Evolutionary conservation across 2,888 invertebrate species (phyloP).

Genomic region (Ennomos quercinarius): DNA sequence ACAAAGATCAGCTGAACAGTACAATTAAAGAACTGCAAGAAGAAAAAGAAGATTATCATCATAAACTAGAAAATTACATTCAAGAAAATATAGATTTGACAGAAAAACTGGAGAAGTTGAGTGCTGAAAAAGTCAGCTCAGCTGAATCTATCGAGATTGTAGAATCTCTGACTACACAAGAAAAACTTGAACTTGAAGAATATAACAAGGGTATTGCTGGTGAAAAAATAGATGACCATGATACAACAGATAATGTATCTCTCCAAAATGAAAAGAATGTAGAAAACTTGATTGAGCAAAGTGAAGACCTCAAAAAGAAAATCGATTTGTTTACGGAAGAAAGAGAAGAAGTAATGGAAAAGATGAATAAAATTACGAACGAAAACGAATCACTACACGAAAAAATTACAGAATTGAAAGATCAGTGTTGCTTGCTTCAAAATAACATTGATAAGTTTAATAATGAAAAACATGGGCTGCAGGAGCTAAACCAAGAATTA

Average conservation of each 20-base stretch:
- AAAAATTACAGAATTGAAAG: constrained; percentile 79
- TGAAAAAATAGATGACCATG: constrained; percentile 53
- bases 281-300: constrained; percentile 86
- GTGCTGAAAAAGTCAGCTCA: constrained; percentile 89
- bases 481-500: constrained; percentile 65
- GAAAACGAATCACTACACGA: constrained; percentile 86
- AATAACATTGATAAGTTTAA: constrained; percentile 71
- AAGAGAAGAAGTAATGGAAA: constrained; percentile 88
- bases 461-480: constrained; percentile 73
- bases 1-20: constrained; percentile 82
- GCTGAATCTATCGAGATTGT: constrained; percentile 92
- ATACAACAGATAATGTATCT: constrained; percentile 43
- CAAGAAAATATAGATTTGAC: constrained; percentile 91
- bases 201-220: constrained; percentile 85
- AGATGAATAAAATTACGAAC: constrained; percentile 86
- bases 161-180: constrained; percentile 89
- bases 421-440: constrained; percentile 79
- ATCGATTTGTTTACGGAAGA: constrained; percentile 89
- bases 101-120: constrained; percentile 90
- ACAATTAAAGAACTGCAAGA: constrained; percentile 84
- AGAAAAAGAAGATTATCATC: constrained; percentile 86
- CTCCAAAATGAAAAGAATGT: constrained; percentile 82
- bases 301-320: constrained; percentile 87
- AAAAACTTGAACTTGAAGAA: constrained; percentile 88
- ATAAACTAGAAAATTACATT: constrained; percentile 87